Evolutionary conservation across 2,888 invertebrate genomes (phyloP), one percentile per base, ranked within the genome.

Genomic region (Xestobium rufovillosum): DNA sequence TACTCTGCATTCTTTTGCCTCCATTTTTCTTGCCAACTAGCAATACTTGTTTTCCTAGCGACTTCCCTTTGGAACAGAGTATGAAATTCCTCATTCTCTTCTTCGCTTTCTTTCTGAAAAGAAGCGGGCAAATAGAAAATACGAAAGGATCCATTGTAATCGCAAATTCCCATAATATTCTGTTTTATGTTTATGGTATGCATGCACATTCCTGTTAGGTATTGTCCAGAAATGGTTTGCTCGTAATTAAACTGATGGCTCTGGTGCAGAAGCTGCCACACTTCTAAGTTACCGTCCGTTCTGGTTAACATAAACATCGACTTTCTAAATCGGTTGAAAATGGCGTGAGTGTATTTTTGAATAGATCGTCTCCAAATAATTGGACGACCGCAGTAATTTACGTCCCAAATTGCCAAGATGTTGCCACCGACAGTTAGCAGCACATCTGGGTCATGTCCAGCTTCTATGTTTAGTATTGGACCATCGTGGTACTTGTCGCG

Each of bases 221-320:
- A 49, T 4, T 49, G 45, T 29, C 55, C 55, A 2, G 55, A 49
- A 32, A 53, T 47, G 11, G 49, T 42, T 32, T 43, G 31, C 0
- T 36, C 38, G 16, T 30, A 41, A 3, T 44, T 26, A 1, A 55
- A 52, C 44, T 76, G 73, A 48, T 87, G 80, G 45, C 80, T 80
- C 55, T 75, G 72, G 31, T 76, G 65, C 38, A 82, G 62, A 38
- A 90, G 65, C 65, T 88, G 83, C 90, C 90, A 91, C 8, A 80
- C 76, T 63, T 90, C 88, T 9, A 87, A 66, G 39, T 71, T 73
- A 2, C 89, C 89, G 65, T 88, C 85, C 14, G 69, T 70, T 12
- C 81, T 76, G 1, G 77, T 71, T 36, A 89, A 61, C 55, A 80
- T 82, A 39, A 89, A 66, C 12, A 44, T 38, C 1, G 45, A 25